Conservation (phyloP, 2,113 vertebrate genomes). For the Ardeotis arabs region DNA sequence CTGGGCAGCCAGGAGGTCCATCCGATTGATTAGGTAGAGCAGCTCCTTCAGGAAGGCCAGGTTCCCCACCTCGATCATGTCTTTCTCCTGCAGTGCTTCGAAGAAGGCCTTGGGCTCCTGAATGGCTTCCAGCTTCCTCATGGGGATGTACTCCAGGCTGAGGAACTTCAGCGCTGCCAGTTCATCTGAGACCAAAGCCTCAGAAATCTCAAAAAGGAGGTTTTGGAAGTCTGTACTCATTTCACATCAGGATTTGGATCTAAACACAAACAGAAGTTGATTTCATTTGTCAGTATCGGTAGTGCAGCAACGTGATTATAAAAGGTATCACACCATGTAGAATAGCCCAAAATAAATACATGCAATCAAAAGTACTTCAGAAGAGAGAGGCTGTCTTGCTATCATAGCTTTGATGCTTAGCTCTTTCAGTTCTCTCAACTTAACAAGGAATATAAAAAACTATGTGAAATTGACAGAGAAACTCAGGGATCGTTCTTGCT, state of each 20-base stretch:
- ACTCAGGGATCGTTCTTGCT: not conserved
- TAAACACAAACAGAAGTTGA: not conserved
- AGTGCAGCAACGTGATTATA: not conserved
- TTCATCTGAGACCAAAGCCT: slow-evolving; percentile 53
- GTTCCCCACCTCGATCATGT: not conserved
- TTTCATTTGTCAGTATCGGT: not conserved
- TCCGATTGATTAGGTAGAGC: slow-evolving; percentile 54
- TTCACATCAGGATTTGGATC: slow-evolving; percentile 28
- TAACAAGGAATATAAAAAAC: not conserved
- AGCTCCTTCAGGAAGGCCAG: slow-evolving; percentile 73
- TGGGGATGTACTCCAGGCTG: slow-evolving; percentile 51
- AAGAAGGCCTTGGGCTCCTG: slow-evolving; percentile 63
- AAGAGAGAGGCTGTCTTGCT: not conserved
- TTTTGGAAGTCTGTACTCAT: not conserved
- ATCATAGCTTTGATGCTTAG: not conserved
- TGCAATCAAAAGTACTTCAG: not conserved
- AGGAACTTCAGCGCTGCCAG: slow-evolving; percentile 73
- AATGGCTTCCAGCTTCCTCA: slow-evolving; percentile 59
- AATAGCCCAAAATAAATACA: not conserved
- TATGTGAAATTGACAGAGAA: not conserved
- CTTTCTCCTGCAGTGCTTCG: slow-evolving; percentile 41
- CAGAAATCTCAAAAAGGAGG: slow-evolving; percentile 62
- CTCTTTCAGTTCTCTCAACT: not conserved
- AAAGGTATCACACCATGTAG: not conserved
- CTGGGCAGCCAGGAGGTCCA: slow-evolving; percentile 38